Evolutionary conservation across 2,113 vertebrate species (phyloP).

Genomic region (Microcebus lehilahytsara): DNA sequence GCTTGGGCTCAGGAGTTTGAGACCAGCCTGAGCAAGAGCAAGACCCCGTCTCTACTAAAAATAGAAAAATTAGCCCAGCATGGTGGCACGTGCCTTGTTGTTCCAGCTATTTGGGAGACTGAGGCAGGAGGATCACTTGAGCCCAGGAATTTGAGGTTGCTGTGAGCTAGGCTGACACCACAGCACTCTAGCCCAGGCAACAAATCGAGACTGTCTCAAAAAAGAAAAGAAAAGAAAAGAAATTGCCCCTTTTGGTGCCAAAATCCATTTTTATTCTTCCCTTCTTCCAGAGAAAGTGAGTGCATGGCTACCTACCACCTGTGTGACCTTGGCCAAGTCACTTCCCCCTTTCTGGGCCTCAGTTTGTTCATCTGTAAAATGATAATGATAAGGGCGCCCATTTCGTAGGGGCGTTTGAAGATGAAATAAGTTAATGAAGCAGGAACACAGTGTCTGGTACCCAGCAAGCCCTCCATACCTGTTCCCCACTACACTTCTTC

Average conservation of each 20-base stretch:
- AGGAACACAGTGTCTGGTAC: neutral
- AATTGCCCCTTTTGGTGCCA: neutral
- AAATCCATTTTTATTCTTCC: neutral
- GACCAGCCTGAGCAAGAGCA: too few relatives aligned
- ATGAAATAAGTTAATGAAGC: neutral
- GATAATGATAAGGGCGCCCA: neutral
- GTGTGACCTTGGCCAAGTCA: slow-evolving; percentile 22
- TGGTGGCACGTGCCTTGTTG: too few relatives aligned
- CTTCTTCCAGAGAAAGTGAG: neutral
- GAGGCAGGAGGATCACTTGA: too few relatives aligned
- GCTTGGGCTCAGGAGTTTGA: too few relatives aligned
- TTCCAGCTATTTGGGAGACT: too few relatives aligned
- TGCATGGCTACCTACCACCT: neutral
- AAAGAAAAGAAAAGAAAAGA: neutral
- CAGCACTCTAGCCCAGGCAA: too few relatives aligned
- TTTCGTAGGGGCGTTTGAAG: neutral
- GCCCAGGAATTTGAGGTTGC: too few relatives aligned
- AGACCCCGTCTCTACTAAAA: too few relatives aligned
- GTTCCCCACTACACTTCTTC: neutral
- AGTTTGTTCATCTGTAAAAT: slow-evolving; percentile 29
- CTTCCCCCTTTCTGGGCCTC: neutral
- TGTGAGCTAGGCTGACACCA: too few relatives aligned
- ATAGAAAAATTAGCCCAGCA: too few relatives aligned
- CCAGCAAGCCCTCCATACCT: neutral
- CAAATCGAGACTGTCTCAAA: too few relatives aligned